Percentiles rank a stretch among this genome's conserved stretches.
Evolutionary conservation across 35 echinoderm and acorn worm species (phyloP).

Genomic region (Apostichopus californicus): DNA sequence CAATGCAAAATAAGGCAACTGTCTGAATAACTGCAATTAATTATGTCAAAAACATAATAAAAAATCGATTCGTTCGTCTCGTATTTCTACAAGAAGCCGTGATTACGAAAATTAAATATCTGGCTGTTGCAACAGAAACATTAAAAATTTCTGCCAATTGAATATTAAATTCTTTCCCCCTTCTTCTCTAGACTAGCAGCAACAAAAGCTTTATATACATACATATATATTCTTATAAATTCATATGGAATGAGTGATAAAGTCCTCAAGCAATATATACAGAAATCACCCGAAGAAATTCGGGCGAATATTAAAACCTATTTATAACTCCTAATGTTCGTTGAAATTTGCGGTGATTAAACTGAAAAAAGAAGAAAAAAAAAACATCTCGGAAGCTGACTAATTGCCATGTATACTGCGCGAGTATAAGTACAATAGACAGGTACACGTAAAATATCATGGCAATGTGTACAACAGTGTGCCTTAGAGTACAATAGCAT

Average conservation of each 20-base stretch:
- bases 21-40: too few species aligned
- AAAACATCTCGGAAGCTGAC: neutral
- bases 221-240: neutral
- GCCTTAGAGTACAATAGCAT: too few species aligned
- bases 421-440: too few species aligned
- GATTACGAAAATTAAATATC: slow-evolving; percentile 19
- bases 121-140: neutral
- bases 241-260: neutral
- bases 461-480: too few species aligned
- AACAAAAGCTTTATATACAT: neutral
- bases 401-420: neutral
- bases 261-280: neutral
- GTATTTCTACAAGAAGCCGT: slow-evolving; percentile 1
- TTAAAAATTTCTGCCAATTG: neutral
- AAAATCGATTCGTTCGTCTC: neutral
- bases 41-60: slow-evolving; percentile 8
- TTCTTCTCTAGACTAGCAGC: neutral
- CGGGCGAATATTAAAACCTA: neutral
- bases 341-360: neutral
- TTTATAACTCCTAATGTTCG: slow-evolving; percentile 1
- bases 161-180: too few species aligned
- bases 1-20: neutral
- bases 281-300: neutral
- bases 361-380: neutral
- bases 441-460: too few species aligned